Evolutionary conservation across 2,113 vertebrate genomes (phyloP).

Genomic region (Melanotaenia duboulayi): DNA sequence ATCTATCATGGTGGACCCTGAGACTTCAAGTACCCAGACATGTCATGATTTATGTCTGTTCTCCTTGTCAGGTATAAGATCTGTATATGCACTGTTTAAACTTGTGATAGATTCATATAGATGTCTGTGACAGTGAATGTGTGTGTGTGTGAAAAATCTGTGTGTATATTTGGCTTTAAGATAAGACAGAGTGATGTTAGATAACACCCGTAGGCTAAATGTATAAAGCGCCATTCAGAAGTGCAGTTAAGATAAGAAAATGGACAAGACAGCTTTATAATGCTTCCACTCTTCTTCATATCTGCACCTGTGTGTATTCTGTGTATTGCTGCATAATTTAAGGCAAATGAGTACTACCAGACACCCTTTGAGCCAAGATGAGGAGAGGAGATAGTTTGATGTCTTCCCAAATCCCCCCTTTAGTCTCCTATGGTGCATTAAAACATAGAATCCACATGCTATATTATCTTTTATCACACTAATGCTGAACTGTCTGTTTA

Average conservation of each 20-base stretch:
- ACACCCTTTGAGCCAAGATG: slow-evolving; percentile 31
- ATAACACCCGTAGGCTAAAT: slow-evolving; percentile 50
- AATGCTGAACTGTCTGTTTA: neutral
- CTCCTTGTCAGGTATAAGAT: slow-evolving; percentile 36
- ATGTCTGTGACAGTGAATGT: slow-evolving; percentile 8
- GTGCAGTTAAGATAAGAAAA: slow-evolving; percentile 53
- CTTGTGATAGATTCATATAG: slow-evolving; percentile 10
- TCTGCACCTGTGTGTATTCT: slow-evolving; percentile 37
- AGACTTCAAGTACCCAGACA: slow-evolving; percentile 41
- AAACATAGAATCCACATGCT: slow-evolving; percentile 3
- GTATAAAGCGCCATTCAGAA: slow-evolving; percentile 52
- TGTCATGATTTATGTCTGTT: slow-evolving; percentile 40
- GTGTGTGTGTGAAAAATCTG: slow-evolving; percentile 9
- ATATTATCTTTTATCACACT: slow-evolving; percentile 24
- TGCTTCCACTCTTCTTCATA: slow-evolving; percentile 31
- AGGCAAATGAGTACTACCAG: slow-evolving; percentile 26
- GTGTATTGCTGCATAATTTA: slow-evolving; percentile 39
- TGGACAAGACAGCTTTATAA: slow-evolving; percentile 55
- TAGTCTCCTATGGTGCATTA: neutral
- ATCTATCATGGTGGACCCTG: slow-evolving; percentile 49
- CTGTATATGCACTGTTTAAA: slow-evolving; percentile 43
- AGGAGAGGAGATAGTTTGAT: slow-evolving; percentile 39
- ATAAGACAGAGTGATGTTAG: slow-evolving; percentile 42
- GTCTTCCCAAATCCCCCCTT: slow-evolving; percentile 30
- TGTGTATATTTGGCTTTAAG: slow-evolving; percentile 32